Evolutionary conservation across 92 coral and sea anemone genomes (phyloP).

Genomic region (Metridium senile): DNA sequence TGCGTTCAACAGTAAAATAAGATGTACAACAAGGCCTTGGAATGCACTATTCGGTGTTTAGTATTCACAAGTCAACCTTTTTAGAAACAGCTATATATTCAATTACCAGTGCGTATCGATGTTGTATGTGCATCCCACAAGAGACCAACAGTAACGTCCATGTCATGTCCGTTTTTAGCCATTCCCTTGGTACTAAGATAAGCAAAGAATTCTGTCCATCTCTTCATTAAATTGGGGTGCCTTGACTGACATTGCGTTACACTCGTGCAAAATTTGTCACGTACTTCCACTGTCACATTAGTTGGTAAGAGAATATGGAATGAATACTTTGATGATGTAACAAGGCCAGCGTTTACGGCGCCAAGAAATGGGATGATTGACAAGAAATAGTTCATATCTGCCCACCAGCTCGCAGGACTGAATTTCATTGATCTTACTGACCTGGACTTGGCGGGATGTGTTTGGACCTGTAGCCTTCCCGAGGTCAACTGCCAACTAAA

Average conservation of each 20-base stretch:
- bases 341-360: slow-evolving; percentile 70
- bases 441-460: background rate
- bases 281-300: slow-evolving; percentile 39
- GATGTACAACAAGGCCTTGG: background rate
- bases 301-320: slow-evolving; percentile 52
- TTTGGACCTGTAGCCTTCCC: slow-evolving; percentile 47
- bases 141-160: slow-evolving; percentile 37
- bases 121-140: slow-evolving; percentile 62
- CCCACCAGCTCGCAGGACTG: slow-evolving; percentile 87
- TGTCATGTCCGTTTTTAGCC: background rate
- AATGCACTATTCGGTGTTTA: background rate
- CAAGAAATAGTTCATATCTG: slow-evolving; percentile 81
- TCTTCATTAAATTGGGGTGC: slow-evolving; percentile 46
- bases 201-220: slow-evolving; percentile 69
- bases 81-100: too few relatives aligned
- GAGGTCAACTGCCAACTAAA: slow-evolving; percentile 85
- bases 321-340: slow-evolving; percentile 43
- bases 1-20: too few relatives aligned
- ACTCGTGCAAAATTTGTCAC: slow-evolving; percentile 67
- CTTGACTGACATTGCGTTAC: slow-evolving; percentile 52
- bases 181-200: slow-evolving; percentile 6
- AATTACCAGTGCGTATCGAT: slow-evolving; percentile 55
- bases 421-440: slow-evolving; percentile 16
- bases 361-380: slow-evolving; percentile 83
- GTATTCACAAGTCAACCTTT: background rate